Percentiles rank a stretch among this genome's conserved stretches.
These are phyloP conservation scores for Raja brachyura DNA, from an alignment of 2,113 vertebrate genomes.

Conservation along the genomic window DNA sequence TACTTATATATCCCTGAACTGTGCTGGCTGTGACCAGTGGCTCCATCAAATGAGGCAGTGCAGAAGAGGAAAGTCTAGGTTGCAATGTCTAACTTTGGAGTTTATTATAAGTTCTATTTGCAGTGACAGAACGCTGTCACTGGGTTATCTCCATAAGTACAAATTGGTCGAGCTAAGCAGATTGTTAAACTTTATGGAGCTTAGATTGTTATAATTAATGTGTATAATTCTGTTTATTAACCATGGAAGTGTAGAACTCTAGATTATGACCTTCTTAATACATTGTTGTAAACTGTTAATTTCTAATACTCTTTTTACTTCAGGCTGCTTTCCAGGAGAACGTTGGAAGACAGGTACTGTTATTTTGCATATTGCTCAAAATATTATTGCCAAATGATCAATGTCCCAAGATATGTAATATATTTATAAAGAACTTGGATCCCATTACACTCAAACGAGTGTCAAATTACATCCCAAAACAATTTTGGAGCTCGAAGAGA, in stretches of 20 bases:
- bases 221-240: neutral
- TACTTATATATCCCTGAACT: too few species aligned
- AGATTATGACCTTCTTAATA: neutral
- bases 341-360: slow-evolving; percentile 92
- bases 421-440: neutral
- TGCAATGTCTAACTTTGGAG: neutral
- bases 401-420: neutral
- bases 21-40: too few species aligned
- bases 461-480: neutral
- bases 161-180: neutral
- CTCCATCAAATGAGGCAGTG: neutral
- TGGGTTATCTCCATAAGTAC: neutral
- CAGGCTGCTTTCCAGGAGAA: slow-evolving; percentile 99
- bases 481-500: neutral
- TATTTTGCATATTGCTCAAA: slow-evolving; percentile 37
- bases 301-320: slow-evolving; percentile 43
- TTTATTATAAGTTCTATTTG: neutral
- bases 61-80: neutral
- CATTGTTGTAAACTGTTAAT: neutral
- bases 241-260: neutral
- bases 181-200: neutral
- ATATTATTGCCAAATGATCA: neutral
- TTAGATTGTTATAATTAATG: neutral
- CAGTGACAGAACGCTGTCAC: neutral
- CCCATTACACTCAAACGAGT: neutral